A percentile compares a stretch with the other conserved stretches of the same genome.
Evolutionary conservation across 1,140 invertebrate genomes (phyloP).

Genomic region (Ceratitis capitata): DNA sequence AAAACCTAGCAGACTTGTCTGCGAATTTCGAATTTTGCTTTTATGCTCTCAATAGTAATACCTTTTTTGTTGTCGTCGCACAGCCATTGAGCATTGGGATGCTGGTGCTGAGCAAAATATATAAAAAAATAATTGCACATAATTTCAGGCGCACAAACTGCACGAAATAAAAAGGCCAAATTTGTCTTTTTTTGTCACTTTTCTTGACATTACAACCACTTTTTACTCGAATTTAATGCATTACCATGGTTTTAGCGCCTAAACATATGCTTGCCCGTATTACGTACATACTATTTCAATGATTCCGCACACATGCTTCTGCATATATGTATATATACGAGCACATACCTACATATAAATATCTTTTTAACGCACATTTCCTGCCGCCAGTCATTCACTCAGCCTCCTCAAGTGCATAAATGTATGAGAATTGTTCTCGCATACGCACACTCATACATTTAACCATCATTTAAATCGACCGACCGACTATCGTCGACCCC

Average conservation of each 20-base stretch:
- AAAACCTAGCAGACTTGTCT: constrained; percentile 13
- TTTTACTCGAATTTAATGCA: no score
- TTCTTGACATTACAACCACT: no score
- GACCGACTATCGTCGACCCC: not conserved
- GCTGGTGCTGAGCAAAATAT: not conserved
- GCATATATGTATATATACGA: no score
- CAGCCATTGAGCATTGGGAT: not conserved
- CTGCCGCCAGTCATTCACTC: not conserved
- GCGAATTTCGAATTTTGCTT: constrained; percentile 17
- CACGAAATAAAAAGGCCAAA: not conserved
- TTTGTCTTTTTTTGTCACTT: no score
- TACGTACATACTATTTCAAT: not conserved
- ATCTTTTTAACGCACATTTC: not conserved
- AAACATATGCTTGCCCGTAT: not conserved
- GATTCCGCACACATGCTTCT: not conserved
- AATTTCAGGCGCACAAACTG: not conserved
- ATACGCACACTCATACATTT: constrained; percentile 29
- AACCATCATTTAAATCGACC: not conserved
- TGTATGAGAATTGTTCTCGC: constrained; percentile 19
- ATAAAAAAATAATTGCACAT: not conserved
- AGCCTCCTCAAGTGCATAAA: constrained; percentile 31
- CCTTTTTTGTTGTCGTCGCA: not conserved
- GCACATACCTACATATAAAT: constrained; percentile 11
- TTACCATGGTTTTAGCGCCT: not conserved
- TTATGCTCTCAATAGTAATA: not conserved